Base-by-base conservation (phyloP, 1,140 invertebrate species). In the Polypedilum vanderplanki region DNA sequence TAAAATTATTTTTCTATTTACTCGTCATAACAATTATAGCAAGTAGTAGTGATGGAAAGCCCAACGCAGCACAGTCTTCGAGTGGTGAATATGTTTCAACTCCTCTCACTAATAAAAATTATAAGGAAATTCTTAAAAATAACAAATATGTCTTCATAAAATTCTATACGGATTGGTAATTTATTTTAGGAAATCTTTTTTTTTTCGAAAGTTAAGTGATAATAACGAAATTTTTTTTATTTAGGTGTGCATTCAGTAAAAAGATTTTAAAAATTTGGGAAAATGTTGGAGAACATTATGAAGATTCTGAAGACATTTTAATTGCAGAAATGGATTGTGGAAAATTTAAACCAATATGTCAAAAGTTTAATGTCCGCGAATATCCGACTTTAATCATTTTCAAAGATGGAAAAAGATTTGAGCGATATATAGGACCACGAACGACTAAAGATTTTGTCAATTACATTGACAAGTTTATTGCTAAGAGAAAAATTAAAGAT, bases 371-470 rank as follows among this genome's bases (percentile, higher is more conserved):
- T 20, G 65, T 70, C 4, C 65, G 65, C 1, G 18, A 70, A 70
- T 70, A 70, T 70, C 65, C 65, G 20, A 70, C 18, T 18, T 70
- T 70, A 18, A 70, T 70, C 18, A 18, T 70, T n/a, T 70, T 70
- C 17, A 9, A 18, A 70, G 17, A 70, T 70, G 65, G 65, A 0
- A 70, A 70, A 12, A 0, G 20, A 1, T 20, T 70, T 20, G 65
- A 70, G 20, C 15, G 65, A 20, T 70, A 70, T 4, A 22, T 22
- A 1, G 65, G 65, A 20, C 17, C 65, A 18, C 17, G 65, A 10
- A 20, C 65, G 20, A 70, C 8, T 18, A 70, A 22, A 18, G 65
- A 18, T 18, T 18, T 70, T 9, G 18, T 70, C 20, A 5, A 20
- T 8, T 70, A 70, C 10, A n/a, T 70, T 12, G 4, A 70, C 5